Evolutionary conservation across 2,888 invertebrate species (phyloP), one percentile per base, ranked within the genome.

Genomic region (Amaurobius ferox): DNA sequence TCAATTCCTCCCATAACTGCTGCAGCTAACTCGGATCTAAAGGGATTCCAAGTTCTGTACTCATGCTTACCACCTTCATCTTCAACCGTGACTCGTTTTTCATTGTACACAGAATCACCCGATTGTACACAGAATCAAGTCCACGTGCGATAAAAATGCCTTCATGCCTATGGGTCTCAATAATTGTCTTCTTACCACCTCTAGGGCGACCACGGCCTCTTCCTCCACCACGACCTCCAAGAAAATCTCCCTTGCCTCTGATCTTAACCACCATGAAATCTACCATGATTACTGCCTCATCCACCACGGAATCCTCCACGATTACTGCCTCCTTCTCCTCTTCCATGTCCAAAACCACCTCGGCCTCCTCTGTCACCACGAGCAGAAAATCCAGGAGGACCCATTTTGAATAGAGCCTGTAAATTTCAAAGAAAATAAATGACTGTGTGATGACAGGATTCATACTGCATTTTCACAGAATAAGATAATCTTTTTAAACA

Each of bases 41-140:
- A 99, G 0, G 99, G 99, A 93, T 99, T 99, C 98, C 99, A 99
- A 13, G 98, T 97, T 93, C 99, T 95, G 94, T 99, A 99, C 93
- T 99, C 99, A 90, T 96, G 93, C 93, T 99, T 97, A 87, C 95
- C 95, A 88, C 95, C 95, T 77, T 95, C 95, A 83, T 93, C 94
- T 93, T 98, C 98, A 80, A 98, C 96, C 23, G 96, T 95, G 91
- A 99, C 97, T 89, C 98, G 95, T 92, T 99, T 99, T 91, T 99
- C 99, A 68, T 99, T 99, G 91, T 99, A 99, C 0, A 99, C 99
- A 90, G 98, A 96, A 64, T 98, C 98, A 7, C 99, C 99, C 39
- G 97, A 96, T 1, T 99, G 7, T 98, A 97, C 78, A 99, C 92
- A 0, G 97, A 98, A 92, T 99, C 99, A 92, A 99, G 99, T 91